Evolutionary conservation across 2,113 vertebrate genomes (phyloP), one percentile per base, ranked within the genome.

Genomic region (Ptilonorhynchus violaceus): DNA sequence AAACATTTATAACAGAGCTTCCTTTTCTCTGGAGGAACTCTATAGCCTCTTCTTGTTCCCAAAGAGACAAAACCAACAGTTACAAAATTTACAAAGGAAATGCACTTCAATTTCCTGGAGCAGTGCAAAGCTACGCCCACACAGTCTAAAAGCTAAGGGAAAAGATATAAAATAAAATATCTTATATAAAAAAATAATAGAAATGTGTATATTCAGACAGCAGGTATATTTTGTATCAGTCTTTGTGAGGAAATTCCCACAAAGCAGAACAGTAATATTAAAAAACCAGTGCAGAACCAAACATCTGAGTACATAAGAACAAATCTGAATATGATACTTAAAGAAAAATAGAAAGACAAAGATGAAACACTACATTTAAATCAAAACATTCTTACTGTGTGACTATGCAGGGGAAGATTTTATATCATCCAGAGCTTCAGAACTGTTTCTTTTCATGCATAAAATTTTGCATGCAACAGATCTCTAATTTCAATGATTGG

Each of bases 401-500:
- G 53, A 62, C 24, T 89, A 16, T 11, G 16, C 63, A 82, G 27
- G 23, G 75, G 20, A 92, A 92, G 39, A 70, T 73, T 73, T 74
- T 30, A 7, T 80, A 80, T 30, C 46, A 79, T 39, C 30, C 41
- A 83, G 44, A 70, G 56, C 27, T 67, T 92, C 85, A 94, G n/a
- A 90, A 63, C 30, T 27, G 35, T 59, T 92, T 62, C 21, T 72
- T 76, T 73, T 69, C 12, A 52, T 67, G 52, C 59, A 74, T 73
- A 74, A 67, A 56, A 67, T 92, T 92, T 76, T 74, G 35, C 67
- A 85, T 44, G 46, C 46, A 88, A 76, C 6, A 2, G 56, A 82
- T 91, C 58, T 93, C 62, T 93, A 85, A 96, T 95, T 88, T 88
- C 39, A 50, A 23, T 64, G 75, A 92, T 5, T 95, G 90, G 63